These are phyloP conservation scores for Triplophysa siluroides DNA, from an alignment of 2,113 vertebrate genomes.

Conservation along the genomic window DNA sequence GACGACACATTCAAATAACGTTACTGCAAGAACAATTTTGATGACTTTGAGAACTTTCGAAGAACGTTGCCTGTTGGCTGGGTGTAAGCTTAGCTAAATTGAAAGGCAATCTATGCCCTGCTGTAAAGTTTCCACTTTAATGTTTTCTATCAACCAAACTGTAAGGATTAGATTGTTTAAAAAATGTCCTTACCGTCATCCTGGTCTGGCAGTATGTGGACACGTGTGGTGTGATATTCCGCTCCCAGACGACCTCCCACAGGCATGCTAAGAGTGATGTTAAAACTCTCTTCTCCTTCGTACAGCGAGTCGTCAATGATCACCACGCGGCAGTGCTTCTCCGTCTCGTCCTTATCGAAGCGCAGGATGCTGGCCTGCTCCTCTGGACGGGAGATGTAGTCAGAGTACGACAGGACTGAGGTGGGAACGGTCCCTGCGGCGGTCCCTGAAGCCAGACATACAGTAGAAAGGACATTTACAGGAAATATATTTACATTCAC, in stretches of 20 bases:
- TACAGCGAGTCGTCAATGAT: slow-evolving; percentile 92
- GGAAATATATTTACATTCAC: neutral
- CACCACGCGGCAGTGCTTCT: slow-evolving; percentile 83
- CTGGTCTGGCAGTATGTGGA: slow-evolving; percentile 83
- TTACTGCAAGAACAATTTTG: too few relatives aligned
- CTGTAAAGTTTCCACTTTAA: too few relatives aligned
- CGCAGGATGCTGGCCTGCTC: slow-evolving; percentile 85
- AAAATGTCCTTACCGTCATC: slow-evolving; percentile 81
- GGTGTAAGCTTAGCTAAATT: too few relatives aligned
- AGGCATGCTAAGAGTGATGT: slow-evolving; percentile 84
- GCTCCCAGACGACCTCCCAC: slow-evolving; percentile 85
- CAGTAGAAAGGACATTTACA: neutral
- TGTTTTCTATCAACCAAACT: neutral
- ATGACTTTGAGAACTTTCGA: too few relatives aligned
- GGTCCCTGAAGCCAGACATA: slow-evolving; percentile 60
- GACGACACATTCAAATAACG: too few relatives aligned
- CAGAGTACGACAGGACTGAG: slow-evolving; percentile 89
- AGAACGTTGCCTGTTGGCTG: too few relatives aligned
- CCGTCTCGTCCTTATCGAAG: slow-evolving; percentile 82
- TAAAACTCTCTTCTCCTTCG: slow-evolving; percentile 86
- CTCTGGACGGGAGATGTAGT: slow-evolving; percentile 91
- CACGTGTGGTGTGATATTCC: slow-evolving; percentile 72
- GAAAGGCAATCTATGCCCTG: too few relatives aligned
- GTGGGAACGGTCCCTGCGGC: slow-evolving; percentile 85
- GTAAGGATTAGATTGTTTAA: neutral